Evolutionary conservation across 2,113 vertebrate species (phyloP).

Genomic region (Lichenostomus cassidix): DNA sequence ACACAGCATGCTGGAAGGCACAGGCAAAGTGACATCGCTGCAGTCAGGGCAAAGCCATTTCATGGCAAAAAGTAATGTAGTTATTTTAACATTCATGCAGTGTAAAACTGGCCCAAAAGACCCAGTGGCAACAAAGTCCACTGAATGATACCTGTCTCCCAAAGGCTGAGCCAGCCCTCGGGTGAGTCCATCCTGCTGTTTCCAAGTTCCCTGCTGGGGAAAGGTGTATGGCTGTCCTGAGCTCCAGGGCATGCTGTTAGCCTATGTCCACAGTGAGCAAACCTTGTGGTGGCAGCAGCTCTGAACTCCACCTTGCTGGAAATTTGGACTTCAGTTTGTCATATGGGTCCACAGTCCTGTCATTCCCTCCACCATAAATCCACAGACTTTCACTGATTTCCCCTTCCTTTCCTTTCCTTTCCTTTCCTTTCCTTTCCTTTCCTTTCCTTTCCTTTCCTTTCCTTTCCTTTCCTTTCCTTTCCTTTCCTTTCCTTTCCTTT

Average conservation of each 20-base stretch:
- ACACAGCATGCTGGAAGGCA: background rate
- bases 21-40: background rate
- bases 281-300: background rate
- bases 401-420: too few species aligned
- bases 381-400: background rate
- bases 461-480: too few species aligned
- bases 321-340: background rate
- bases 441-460: too few species aligned
- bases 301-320: background rate
- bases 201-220: background rate
- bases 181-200: background rate
- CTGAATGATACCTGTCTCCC: background rate
- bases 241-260: background rate
- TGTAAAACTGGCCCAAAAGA: background rate
- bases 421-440: too few species aligned
- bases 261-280: background rate
- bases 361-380: background rate
- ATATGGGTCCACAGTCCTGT: background rate
- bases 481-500: too few species aligned
- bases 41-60: background rate
- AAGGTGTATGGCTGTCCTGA: background rate
- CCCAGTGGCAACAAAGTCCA: background rate
- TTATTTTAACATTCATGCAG: background rate
- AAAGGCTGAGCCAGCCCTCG: background rate
- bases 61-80: background rate